Evolutionary conservation across 2,888 invertebrate genomes (phyloP).

Genomic region (Lycaena phlaeas): DNA sequence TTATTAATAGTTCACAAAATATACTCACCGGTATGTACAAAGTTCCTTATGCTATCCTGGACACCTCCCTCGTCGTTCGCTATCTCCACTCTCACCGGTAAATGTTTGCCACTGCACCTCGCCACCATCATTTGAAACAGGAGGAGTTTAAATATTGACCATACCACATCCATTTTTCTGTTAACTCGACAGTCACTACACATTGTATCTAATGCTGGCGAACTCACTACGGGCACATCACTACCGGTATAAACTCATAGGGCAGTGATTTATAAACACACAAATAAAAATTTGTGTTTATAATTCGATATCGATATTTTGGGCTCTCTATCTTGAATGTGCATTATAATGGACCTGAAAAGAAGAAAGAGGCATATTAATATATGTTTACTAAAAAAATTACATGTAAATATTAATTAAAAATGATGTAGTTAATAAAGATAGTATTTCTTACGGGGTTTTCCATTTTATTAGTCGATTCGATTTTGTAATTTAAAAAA

Average conservation of each 20-base stretch:
- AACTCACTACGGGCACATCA: slow-evolving; percentile 21
- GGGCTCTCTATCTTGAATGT: slow-evolving; percentile 40
- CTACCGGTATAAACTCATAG: slow-evolving; percentile 7
- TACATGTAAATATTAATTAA: neutral
- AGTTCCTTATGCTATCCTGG: slow-evolving; percentile 54
- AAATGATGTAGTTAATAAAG: too few relatives aligned
- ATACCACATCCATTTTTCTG: slow-evolving; percentile 57
- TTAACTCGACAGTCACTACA: slow-evolving; percentile 43
- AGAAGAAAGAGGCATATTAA: slow-evolving; percentile 25
- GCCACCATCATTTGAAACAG: slow-evolving; percentile 57
- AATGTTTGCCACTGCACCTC: slow-evolving; percentile 55
- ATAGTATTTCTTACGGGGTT: too few relatives aligned
- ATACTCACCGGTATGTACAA: slow-evolving; percentile 52
- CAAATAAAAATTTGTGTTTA: slow-evolving; percentile 50
- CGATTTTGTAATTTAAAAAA: too few relatives aligned
- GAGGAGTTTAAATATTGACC: slow-evolving; percentile 55
- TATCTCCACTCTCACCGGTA: slow-evolving; percentile 35
- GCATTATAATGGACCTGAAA: slow-evolving; percentile 63
- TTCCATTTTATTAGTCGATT: too few relatives aligned
- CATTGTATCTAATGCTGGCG: slow-evolving; percentile 36
- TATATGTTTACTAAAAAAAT: neutral
- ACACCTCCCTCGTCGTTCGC: slow-evolving; percentile 29
- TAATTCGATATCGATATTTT: slow-evolving; percentile 55
- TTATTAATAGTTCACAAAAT: too few relatives aligned
- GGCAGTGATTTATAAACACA: slow-evolving; percentile 13